These are phyloP conservation scores for Todiramphus chloris DNA, from an alignment of 2,113 vertebrate genomes.

Conservation along the genomic window DNA sequence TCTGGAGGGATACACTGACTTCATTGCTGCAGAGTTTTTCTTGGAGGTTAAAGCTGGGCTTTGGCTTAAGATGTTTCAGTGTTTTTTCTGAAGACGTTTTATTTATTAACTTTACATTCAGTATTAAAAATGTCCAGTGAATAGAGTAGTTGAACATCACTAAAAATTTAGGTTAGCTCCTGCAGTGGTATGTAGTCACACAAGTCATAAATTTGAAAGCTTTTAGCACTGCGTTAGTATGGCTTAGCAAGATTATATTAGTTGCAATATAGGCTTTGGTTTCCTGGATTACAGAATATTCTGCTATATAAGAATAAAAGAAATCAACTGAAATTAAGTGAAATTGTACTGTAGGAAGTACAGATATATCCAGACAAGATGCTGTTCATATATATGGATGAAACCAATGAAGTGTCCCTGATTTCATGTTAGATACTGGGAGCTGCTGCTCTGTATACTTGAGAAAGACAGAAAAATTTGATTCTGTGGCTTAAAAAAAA, in stretches of 20 bases:
- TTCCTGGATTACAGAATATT: neutral
- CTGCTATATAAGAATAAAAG: neutral
- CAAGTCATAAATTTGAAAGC: constrained; percentile 46
- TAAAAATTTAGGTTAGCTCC: constrained; percentile 29
- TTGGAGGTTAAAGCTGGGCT: neutral
- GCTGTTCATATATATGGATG: neutral
- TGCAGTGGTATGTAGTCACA: neutral
- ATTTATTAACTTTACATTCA: neutral
- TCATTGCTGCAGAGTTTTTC: neutral
- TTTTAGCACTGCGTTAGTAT: neutral
- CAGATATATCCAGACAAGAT: neutral
- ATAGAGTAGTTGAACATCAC: neutral
- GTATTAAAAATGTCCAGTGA: neutral
- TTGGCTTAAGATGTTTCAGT: neutral
- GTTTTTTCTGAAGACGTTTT: neutral
- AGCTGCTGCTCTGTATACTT: neutral
- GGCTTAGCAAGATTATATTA: neutral
- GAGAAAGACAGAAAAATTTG: neutral
- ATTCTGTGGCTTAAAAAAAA: neutral
- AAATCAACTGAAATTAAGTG: neutral
- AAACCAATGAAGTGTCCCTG: neutral
- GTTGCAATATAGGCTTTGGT: neutral
- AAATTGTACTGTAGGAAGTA: neutral
- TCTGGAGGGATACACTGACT: neutral
- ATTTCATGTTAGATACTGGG: neutral